Evolutionary conservation across 1,140 invertebrate species (phyloP), one percentile per base, ranked within the genome.

Genomic region (Tyrophagus putrescentiae): DNA sequence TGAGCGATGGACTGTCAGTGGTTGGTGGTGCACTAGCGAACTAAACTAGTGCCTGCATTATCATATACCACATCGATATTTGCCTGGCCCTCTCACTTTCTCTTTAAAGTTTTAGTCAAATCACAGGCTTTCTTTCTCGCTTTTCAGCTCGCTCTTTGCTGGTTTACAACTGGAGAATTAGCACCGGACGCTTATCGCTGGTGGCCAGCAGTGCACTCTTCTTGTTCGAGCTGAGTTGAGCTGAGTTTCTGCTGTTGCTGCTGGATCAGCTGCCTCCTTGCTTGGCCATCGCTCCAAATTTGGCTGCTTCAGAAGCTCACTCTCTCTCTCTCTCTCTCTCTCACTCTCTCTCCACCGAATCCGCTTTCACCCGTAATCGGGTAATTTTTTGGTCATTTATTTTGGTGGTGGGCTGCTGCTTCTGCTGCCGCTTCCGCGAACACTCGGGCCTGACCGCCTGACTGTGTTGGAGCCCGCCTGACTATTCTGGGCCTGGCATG

Each of bases 321-420:
- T 13, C 36, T 13, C 13, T 39, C 36, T 39, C 21, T 13, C 21
- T 13, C 36, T 39, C 13, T 39, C 13, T 39, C 21, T 39, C 36
- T 21, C 13, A n/a, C 13, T 39, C 13, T 39, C 21, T 39, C 36
- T 13, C 36, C 36, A n/a, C 31, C 45, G 45, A 48, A 48, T 48
- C 45, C 45, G 45, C 45, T 48, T 48, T 48, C 36, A 39, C 36
- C 31, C 21, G 45, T 48, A 48, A 48, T 48, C 45, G 45, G 45
- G 45, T 18, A 48, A 48, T 48, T 7, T 48, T 48, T 6, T 48
- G 7, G 23, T 29, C 45, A 48, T 18, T 39, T 48, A 48, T 48
- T 48, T n/a, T n/a, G n/a, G n/a, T n/a, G n/a, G n/a, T n/a, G n/a
- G n/a, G n/a, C n/a, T n/a, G n/a, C n/a, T n/a, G n/a, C n/a, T n/a